Evolutionary conservation across 2,888 invertebrate genomes (phyloP), one percentile per base, ranked within the genome.

Genomic region (Tyria jacobaeae): DNA sequence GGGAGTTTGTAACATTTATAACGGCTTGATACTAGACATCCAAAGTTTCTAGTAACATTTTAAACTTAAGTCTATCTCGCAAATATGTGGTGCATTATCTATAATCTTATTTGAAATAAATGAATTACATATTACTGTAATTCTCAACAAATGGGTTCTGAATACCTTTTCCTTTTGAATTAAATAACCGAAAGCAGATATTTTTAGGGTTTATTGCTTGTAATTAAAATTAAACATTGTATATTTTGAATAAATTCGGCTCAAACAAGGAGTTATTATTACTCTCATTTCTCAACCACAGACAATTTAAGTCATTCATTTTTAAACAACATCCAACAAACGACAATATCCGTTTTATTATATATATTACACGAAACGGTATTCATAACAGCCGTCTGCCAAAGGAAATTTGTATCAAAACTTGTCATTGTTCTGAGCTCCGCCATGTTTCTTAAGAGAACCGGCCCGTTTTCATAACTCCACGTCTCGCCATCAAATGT

Each of bases 381-480:
- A 81, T 83, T 73, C 81, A 85, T 80, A 86, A 85, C 83, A 85
- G 79, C 67, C 78, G 75, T 76, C 81, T 76, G 76, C 79, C 82
- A 84, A 84, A 86, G 87, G 87, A 88, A 88, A 89, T 88, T 88
- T 86, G 84, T 88, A 88, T 85, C 88, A 86, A 82, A 87, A 85
- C 85, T 76, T 64, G 74, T 79, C 84, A 87, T 88, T 88, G 87
- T 88, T 80, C 37, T 62, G 70, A 55, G 21, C 44, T 71, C 75
- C 65, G 64, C 80, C 68, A 70, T 65, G 66, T 68, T 76, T 74
- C 75, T 65, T 74, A 65, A 71, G 68, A 66, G 71, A 76, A 74
- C 68, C 71, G 61, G 56, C 68, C 78, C 67, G 70, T 81, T 82
- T 78, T 79, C 83, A 83, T 83, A 84, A 84, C 83, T 81, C 50